Base-by-base conservation (phyloP, 1,140 invertebrate species). In the Penaeus vannamei region DNA sequence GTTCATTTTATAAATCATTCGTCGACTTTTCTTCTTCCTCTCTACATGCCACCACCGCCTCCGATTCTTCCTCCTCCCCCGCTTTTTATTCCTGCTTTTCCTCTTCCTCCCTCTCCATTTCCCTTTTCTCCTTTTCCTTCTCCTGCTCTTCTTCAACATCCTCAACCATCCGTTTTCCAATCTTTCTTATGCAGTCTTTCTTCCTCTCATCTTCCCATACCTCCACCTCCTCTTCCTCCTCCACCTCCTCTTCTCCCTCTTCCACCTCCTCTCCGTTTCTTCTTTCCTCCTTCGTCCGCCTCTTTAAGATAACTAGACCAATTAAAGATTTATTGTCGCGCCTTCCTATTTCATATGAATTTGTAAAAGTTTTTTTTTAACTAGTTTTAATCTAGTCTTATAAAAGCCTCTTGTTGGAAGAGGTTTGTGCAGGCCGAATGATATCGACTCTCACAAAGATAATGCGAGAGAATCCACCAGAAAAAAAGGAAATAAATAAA, bases 21-120 rank as follows among this genome's bases (percentile, higher is more conserved):
- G 76, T 29, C 46, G 2, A 36, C 46, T 79, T 36, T 79, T 79
- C 23, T 46, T 42, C 19, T 10, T 81, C 46, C 20, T n/a, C 59
- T 23, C 42, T 72, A n/a, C 36, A n/a, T 36, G 32, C 32, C 77
- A 20, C 69, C 36, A 29, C 36, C n/a, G 22, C 32, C 66, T 46
- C 62, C 83, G 22, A 32, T 32, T 36, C 83, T 66, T 85, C 61
- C 42, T 85, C 84, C 66, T 42, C 42, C 64, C 53, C 62, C 66
- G 19, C 62, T 26, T 72, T 17, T 19, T 72, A 42, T 46, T 69
- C 22, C 66, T 77, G 20, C 26, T 53, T 59, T 20, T 85, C 32
- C 32, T 23, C 59, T 60, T 32, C 66, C 32, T 32, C 19, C 32
- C 29, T 12, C 23, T 80, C 66, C 22, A 23, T 14, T 22, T 19